These are phyloP conservation scores for Cheirogaleus medius DNA, from an alignment of 2,113 vertebrate species.

Conservation along the genomic window DNA sequence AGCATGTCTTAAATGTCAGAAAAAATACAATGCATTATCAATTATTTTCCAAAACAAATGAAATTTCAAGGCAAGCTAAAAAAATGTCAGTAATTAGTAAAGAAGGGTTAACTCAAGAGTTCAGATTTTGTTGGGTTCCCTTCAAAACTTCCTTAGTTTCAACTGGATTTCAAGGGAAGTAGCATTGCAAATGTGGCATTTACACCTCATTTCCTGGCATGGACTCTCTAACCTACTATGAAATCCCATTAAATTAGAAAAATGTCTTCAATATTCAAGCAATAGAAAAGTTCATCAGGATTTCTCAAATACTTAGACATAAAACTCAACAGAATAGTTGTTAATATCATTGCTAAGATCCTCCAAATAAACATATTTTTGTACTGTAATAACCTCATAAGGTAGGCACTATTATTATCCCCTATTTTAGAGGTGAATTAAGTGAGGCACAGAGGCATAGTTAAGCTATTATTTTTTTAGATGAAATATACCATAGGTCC, in stretches of 20 bases:
- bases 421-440: not conserved
- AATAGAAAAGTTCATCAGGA: not conserved
- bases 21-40: not conserved
- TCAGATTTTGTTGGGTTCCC: slow-evolving; percentile 35
- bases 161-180: not conserved
- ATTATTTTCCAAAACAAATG: slow-evolving; percentile 58
- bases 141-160: slow-evolving; percentile 28
- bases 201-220: not conserved
- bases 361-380: not conserved
- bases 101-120: slow-evolving; percentile 60
- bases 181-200: not conserved
- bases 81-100: slow-evolving; percentile 75
- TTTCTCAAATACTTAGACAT: not conserved
- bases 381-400: not conserved
- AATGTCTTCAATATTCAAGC: not conserved
- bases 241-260: slow-evolving; percentile 44
- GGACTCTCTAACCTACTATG: not conserved
- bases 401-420: not conserved
- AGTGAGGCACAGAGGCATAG: not conserved
- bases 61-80: slow-evolving; percentile 73
- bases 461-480: not conserved
- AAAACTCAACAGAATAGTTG: not conserved
- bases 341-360: not conserved
- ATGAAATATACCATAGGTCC: not conserved
- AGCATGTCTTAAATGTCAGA: not conserved